phyloP scores from a whole-genome alignment of 2,797 vertebrate species.

The Danio aesculapii region DNA sequence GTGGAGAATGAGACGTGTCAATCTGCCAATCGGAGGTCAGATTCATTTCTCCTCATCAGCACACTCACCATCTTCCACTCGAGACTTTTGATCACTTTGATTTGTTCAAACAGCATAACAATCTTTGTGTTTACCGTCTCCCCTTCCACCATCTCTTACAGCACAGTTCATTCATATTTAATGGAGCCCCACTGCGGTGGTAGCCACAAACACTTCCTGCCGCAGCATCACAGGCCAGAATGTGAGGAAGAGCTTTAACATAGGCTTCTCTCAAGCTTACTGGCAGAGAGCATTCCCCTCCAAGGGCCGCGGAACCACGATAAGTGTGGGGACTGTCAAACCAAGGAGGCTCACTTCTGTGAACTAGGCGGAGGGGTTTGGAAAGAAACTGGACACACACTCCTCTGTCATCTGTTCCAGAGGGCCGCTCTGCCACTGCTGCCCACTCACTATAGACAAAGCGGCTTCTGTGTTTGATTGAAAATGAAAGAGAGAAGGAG shows the following conservation, averaged over 20 bases:
- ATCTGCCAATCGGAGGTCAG: conserved; percentile 36
- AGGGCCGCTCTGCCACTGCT: conserved; percentile 20
- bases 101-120: conserved; percentile 76
- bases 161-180: conserved; percentile 82
- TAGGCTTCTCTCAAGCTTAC: not conserved
- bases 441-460: conserved; percentile 38
- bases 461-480: conserved; percentile 35
- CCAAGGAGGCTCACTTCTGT: conserved; percentile 23
- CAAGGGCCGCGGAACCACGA: conserved; percentile 15
- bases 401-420: conserved; percentile 47
- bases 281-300: conserved; percentile 11
- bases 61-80: conserved; percentile 1
- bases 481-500: conserved; percentile 27
- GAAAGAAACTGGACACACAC: conserved; percentile 39
- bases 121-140: conserved; percentile 67
- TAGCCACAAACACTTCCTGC: conserved; percentile 54
- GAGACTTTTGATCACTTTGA: conserved; percentile 78
- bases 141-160: conserved; percentile 60
- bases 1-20: conserved; percentile 25
- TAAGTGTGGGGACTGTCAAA: conserved; percentile 17
- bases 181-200: conserved; percentile 63
- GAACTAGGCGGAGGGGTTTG: conserved; percentile 10
- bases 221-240: conserved; percentile 17
- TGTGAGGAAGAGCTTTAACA: conserved; percentile 15
- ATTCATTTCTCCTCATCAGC: conserved; percentile 32